Evolutionary conservation across 2,888 invertebrate genomes (phyloP), one percentile per base, ranked within the genome.

Genomic region (Drosophila monieri): DNA sequence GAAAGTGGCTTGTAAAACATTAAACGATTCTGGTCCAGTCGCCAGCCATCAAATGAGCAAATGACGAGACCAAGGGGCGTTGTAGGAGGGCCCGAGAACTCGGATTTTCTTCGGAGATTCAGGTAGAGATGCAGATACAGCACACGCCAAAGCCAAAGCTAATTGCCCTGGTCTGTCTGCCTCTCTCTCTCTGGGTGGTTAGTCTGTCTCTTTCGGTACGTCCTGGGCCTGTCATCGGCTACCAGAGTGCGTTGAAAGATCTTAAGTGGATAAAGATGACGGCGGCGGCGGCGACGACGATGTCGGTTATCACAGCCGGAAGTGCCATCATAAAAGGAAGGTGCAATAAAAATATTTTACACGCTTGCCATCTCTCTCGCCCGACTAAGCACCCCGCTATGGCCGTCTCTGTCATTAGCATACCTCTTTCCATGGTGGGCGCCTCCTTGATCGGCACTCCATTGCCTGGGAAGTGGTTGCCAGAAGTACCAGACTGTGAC

Each of bases 281-380:
- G 41, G 32, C 55, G 27, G 15, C 12, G 56, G 21, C 39, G 57
- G 14, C 18, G 25, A 6, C 25, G 41, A 41, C 55, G 47, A 30
- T 15, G 74, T 72, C 48, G 68, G 80, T 79, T 89, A 89, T 89
- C 89, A 76, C 78, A 80, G 84, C 89, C 89, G 89, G 89, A 89
- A 89, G 88, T 89, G 85, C 87, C 84, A 78, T 79, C 80, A 89
- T 86, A 89, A 89, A 85, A 89, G 89, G 89, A 89, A 89, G 90
- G 89, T 89, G 89, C 90, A 89, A 89, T 89, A 89, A 89, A 89
- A 85, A 89, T 89, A 83, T 88, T 89, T 88, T 83, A 88, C 80
- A 86, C 74, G 80, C 78, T 60, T 57, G 62, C 53, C 71, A 15
- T 62, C 62, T 61, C 62, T 12, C 2, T 41, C 56, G 18, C 52